Conservation (phyloP, 1,140 invertebrate species). For the Apis mellifera region DNA sequence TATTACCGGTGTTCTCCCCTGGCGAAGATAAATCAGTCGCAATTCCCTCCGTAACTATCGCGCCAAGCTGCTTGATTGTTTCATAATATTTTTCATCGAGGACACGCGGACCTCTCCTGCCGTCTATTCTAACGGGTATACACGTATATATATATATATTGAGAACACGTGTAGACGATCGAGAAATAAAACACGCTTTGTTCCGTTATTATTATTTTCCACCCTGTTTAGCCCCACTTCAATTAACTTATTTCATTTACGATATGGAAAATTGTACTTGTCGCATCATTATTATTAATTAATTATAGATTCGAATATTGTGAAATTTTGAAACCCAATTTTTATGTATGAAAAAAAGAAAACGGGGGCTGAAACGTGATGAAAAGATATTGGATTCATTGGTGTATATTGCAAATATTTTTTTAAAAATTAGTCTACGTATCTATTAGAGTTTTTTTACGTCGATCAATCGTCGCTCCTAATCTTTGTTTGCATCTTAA, state of each 20-base stretch:
- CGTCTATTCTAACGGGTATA: conserved; percentile 15
- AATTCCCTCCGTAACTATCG: conserved; percentile 49
- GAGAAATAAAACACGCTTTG: conserved; percentile 27
- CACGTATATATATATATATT: too few relatives aligned
- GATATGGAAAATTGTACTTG: too few relatives aligned
- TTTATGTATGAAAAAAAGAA: too few relatives aligned
- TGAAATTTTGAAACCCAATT: too few relatives aligned
- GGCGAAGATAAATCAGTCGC: conserved; percentile 46
- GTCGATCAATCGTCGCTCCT: conserved; percentile 38
- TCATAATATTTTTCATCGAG: conserved; percentile 52
- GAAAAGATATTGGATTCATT: too few relatives aligned
- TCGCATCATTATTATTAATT: too few relatives aligned
- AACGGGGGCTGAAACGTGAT: too few relatives aligned
- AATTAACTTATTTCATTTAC: conserved; percentile 30
- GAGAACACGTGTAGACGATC: conserved; percentile 16
- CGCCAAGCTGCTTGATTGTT: conserved; percentile 39
- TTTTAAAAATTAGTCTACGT: background rate
- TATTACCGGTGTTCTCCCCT: conserved; percentile 44
- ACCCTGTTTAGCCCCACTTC: background rate
- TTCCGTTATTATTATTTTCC: conserved; percentile 35
- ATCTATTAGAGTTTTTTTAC: conserved; percentile 27
- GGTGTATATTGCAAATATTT: too few relatives aligned
- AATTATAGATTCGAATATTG: too few relatives aligned
- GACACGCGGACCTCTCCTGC: conserved; percentile 10
- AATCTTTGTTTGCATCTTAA: conserved; percentile 39